Evolutionary conservation across 2,888 invertebrate species (phyloP), one percentile per base, ranked within the genome.

Genomic region (Phengaris alcon): DNA sequence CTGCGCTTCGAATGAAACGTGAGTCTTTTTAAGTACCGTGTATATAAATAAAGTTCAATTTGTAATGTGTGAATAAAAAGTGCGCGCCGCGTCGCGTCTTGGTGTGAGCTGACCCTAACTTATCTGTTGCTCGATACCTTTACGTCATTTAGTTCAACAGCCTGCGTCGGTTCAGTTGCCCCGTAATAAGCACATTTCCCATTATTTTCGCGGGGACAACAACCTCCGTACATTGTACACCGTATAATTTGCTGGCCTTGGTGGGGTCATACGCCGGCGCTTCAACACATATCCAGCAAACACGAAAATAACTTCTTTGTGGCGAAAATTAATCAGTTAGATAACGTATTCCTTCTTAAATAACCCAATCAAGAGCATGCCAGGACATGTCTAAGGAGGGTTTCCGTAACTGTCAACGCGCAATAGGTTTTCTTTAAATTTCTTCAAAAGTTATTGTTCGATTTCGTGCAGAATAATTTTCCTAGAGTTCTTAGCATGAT

Each of bases 161-260:
- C 72, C 72, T 72, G 52, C 13, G 15, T 70, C 78, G 77, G 75
- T 76, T 82, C 81, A 81, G 79, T 85, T 76, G 68, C 73, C 75
- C 75, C 81, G 82, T 82, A 84, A 83, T 86, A 87, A 86, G 86
- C 86, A 86, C 82, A 52, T 72, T 72, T 75, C 81, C 84, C 81
- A 87, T 88, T 87, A 88, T 86, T 83, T 81, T 78, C 74, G 77
- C 75, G 59, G 52, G 74, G 75, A 70, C 75, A 70, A 74, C 75
- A 68, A 73, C 75, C 68, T 81, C 77, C 85, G 74, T 75, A 75
- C 75, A 75, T 76, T 85, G 74, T 75, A 75, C 75, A 75, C 76
- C 75, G 59, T 73, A 75, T 51, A 70, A 75, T 75, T 59, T 76
- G 68, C 75, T 82, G 84, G 84, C 89, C 90, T 89, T 89, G 85